A percentile compares a stretch with the other conserved stretches of the same genome.
phyloP scores from a whole-genome alignment of 2,113 vertebrate genomes.

The Megalops atlanticus region DNA sequence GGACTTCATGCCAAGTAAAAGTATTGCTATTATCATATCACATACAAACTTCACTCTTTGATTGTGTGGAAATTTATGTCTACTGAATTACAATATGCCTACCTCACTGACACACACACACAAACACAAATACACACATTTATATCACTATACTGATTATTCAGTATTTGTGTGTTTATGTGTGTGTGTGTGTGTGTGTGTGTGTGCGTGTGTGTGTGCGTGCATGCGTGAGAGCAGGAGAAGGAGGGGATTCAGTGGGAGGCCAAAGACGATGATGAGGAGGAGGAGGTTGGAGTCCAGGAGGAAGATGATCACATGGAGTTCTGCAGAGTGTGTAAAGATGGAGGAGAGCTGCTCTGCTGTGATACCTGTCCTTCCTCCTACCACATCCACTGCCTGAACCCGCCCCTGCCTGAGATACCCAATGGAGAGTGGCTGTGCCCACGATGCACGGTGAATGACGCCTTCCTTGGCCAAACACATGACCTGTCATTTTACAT shows the following conservation, averaged over 20 bases:
- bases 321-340: conserved; percentile 96
- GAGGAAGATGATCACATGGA: conserved; percentile 99
- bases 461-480: background rate
- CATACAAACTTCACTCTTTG: too few relatives aligned
- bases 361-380: conserved; percentile 91
- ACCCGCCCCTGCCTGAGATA: conserved; percentile 94
- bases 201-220: background rate
- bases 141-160: too few relatives aligned
- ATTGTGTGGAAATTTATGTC: too few relatives aligned
- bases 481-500: too few relatives aligned
- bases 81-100: too few relatives aligned
- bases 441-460: conserved; percentile 94
- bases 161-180: background rate
- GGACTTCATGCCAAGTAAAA: too few relatives aligned
- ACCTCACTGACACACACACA: too few relatives aligned
- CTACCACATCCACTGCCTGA: conserved; percentile 94
- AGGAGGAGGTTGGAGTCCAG: conserved; percentile 82
- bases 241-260: conserved; percentile 99
- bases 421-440: conserved; percentile 99
- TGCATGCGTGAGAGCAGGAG: conserved; percentile 73
- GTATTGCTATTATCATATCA: too few relatives aligned
- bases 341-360: conserved; percentile 88
- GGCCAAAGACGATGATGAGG: conserved; percentile 92
- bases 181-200: background rate
- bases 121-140: too few relatives aligned